Conservation (phyloP, 2,113 vertebrate species). For the Rhabdornis inornatus region DNA sequence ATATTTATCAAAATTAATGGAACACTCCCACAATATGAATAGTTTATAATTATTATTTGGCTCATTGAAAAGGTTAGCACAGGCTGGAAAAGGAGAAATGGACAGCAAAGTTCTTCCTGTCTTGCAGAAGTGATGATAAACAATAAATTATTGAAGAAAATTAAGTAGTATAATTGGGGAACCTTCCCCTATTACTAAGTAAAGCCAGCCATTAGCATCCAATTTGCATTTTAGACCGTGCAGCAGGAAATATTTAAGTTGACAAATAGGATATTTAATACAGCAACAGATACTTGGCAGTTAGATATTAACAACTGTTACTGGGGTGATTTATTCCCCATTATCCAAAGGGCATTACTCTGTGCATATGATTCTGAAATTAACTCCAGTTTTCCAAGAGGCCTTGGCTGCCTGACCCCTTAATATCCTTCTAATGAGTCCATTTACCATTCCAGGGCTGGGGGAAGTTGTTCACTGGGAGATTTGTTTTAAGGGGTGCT, state of each 20-base stretch:
- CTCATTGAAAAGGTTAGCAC: not conserved
- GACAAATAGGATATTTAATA: constrained; percentile 94
- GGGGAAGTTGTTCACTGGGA: constrained; percentile 77
- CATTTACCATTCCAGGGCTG: constrained; percentile 91
- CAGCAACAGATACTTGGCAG: constrained; percentile 91
- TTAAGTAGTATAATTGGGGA: constrained; percentile 38
- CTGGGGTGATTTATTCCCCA: constrained; percentile 93
- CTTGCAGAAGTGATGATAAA: constrained; percentile 21
- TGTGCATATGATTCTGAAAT: constrained; percentile 96
- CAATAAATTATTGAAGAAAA: constrained; percentile 45
- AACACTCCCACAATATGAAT: not conserved
- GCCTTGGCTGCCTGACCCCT: constrained; percentile 91
- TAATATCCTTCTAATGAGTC: constrained; percentile 99
- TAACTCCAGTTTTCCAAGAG: constrained; percentile 95
- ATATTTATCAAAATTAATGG: not conserved
- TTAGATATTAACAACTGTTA: constrained; percentile 99
- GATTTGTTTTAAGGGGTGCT: constrained; percentile 60
- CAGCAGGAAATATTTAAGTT: constrained; percentile 91
- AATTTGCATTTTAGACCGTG: constrained; percentile 80
- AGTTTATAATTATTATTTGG: not conserved
- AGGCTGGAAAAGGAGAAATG: not conserved
- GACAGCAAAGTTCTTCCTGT: not conserved
- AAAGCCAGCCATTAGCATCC: constrained; percentile 55
- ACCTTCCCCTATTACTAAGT: constrained; percentile 12
- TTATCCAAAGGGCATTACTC: constrained; percentile 90